Base-by-base conservation (phyloP, 35 echinoderm and acorn worm species). In the Apostichopus californicus region DNA sequence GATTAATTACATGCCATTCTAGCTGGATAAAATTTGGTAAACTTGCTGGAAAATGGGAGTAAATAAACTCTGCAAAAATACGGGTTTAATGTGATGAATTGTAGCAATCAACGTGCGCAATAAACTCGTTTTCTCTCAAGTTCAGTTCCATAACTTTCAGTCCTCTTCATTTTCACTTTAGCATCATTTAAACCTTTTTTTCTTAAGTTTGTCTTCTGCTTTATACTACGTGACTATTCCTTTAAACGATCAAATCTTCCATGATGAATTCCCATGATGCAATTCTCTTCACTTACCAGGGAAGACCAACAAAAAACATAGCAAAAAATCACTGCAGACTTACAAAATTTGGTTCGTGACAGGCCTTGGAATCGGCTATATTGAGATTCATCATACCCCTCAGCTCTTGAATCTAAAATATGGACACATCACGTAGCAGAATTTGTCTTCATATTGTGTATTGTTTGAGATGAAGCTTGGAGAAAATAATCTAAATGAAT, bases 381-480 rank as follows among this genome's bases (percentile, higher is more conserved):
- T 58, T 59, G 54, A 59, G 81, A 58, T 4, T 85, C 81, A 58
- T 52, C 58, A 59, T 85, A 85, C 56, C 55, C 20, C 57, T 58
- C 57, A 58, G 81, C 81, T 85, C 81, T 85, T 85, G 81, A 23
- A 85, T 85, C 81, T 18, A 54, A 85, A 85, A 85, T 85, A 59
- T 85, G 81, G 81, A n/a, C 81, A 85, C 81, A 85, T 85, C 81
- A 85, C 81, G 81, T 85, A 58, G 81, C 81, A 85, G 57, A 85
- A 85, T 85, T 20, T 58, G 57, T 85, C 24, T 85, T 58, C 22
- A 52, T 59, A 3, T 55, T 60, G 14, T 6, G 17, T 7, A 75
- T 75, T 75, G n/a, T 75, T 75, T 75, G 17, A 14, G 71, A 75
- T 75, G 17, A 75, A 57, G 24, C 20, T 81, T 55, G 78, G 34